Evolutionary conservation across 1,140 invertebrate species (phyloP).

Genomic region (Diabrotica virgifera): DNA sequence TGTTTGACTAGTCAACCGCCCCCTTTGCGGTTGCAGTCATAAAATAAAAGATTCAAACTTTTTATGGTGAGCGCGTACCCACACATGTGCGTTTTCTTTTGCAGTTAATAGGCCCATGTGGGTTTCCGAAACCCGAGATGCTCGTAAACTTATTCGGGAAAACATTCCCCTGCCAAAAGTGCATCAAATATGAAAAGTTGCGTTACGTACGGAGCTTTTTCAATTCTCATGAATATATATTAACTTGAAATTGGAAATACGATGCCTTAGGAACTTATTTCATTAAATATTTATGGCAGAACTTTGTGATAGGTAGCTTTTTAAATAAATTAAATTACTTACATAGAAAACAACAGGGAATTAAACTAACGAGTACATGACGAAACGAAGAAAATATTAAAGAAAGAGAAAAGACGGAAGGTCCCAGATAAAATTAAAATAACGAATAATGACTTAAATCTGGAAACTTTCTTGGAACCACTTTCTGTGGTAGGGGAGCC

Average conservation of each 20-base stretch:
- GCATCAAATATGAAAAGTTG: conserved; percentile 2
- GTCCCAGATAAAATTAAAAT: too few species aligned
- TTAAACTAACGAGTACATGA: too few species aligned
- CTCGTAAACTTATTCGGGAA: conserved; percentile 2
- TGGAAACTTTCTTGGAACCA: too few species aligned
- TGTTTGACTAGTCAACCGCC: too few species aligned
- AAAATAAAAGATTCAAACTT: conserved; percentile 1
- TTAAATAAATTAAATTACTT: too few species aligned
- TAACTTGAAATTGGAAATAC: not conserved
- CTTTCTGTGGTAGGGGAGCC: too few species aligned
- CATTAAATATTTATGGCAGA: too few species aligned
- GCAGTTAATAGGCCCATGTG: not conserved
- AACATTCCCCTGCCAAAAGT: conserved; percentile 1
- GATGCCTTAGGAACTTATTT: not conserved
- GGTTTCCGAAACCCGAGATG: conserved; percentile 1
- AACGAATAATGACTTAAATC: too few species aligned
- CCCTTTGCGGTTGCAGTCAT: not conserved
- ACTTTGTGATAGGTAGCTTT: too few species aligned
- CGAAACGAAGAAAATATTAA: too few species aligned
- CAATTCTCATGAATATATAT: not conserved
- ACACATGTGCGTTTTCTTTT: conserved; percentile 2
- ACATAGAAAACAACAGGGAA: too few species aligned
- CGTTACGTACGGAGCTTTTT: not conserved
- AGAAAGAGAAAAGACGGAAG: too few species aligned
- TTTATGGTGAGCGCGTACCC: not conserved